Evolutionary conservation across 2,797 vertebrate species (phyloP), one percentile per base, ranked within the genome.

Genomic region (Danio tinwini): DNA sequence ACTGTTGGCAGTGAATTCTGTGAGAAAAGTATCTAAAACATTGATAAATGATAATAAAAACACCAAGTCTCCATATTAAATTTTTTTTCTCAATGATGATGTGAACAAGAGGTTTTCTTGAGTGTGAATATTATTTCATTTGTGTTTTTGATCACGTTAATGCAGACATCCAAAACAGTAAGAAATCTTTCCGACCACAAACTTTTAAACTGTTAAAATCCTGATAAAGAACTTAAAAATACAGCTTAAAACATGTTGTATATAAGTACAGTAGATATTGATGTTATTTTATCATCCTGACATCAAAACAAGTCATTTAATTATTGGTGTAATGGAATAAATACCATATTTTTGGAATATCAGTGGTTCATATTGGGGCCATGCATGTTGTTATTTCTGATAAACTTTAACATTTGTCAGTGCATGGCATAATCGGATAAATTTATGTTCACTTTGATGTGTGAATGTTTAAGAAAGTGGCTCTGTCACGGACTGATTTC

Each of bases 361-460:
- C 13, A 29, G 1, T 37, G 40, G 16, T 65, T 17, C 59, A 53
- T 19, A 21, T 14, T 53, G 37, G 6, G 14, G 40, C 61, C 42
- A 49, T 59, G 14, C 21, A n/a, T 29, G 29, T n/a, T 29, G 29
- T 29, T 29, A 29, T 29, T 29, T 29, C 63, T 67, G 14, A 56
- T 67, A 40, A 14, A 47, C 63, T 67, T 58, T 55, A 47, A 76
- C 52, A 29, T 45, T 76, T 7, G 45, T 62, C 10, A 47, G 52
- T 47, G 63, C 16, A 58, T 16, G 39, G 45, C 14, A 58, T 76
- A 67, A 76, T 76, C 21, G 76, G 74, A 67, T 40, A 40, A 56
- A 58, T 67, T 76, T 55, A 45, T 12, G n/a, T 71, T 39, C 39
- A 56, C 40, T 55, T 5, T 13, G 49, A 67, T 39, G 11, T 56